phyloP scores from a whole-genome alignment of 2,113 vertebrate species.

The Puffinus mauretanicus region DNA sequence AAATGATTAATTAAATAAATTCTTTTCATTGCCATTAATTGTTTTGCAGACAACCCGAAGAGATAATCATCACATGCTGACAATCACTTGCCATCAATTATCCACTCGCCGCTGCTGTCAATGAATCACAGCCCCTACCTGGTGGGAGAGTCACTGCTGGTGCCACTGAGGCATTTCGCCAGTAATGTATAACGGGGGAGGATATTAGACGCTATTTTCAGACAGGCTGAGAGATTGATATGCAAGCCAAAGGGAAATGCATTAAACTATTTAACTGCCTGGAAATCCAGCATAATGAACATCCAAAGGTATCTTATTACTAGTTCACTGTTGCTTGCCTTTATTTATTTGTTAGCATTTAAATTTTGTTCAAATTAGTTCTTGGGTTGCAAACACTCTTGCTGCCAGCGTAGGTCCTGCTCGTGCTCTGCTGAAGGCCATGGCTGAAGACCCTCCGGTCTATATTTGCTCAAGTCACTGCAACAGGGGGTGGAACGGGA shows the following conservation, averaged over 20 bases:
- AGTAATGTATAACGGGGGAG: not conserved
- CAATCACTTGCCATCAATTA: slow-evolving; percentile 59
- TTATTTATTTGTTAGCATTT: slow-evolving; percentile 62
- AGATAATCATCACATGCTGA: slow-evolving; percentile 59
- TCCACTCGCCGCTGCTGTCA: not conserved
- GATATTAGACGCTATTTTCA: not conserved
- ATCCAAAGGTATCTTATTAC: slow-evolving; percentile 61
- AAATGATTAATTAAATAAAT: slow-evolving; percentile 58
- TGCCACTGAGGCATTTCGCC: slow-evolving; percentile 48
- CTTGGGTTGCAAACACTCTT: not conserved
- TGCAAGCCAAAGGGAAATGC: slow-evolving; percentile 45
- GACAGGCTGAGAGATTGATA: slow-evolving; percentile 44
- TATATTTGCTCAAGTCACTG: not conserved
- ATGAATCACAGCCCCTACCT: slow-evolving; percentile 53
- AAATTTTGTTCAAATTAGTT: slow-evolving; percentile 34
- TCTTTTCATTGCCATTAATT: slow-evolving; percentile 30
- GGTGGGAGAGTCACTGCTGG: slow-evolving; percentile 41
- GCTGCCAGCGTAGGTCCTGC: not conserved
- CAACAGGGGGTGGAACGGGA: not conserved
- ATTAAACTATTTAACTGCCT: slow-evolving; percentile 66
- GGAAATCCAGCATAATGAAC: slow-evolving; percentile 59
- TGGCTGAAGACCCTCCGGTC: not conserved
- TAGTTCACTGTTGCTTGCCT: slow-evolving; percentile 56
- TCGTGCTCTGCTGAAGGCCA: not conserved
- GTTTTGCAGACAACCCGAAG: slow-evolving; percentile 47